Conservation (phyloP, 35 echinoderm and acorn worm genomes). For the Chiridota heheva region DNA sequence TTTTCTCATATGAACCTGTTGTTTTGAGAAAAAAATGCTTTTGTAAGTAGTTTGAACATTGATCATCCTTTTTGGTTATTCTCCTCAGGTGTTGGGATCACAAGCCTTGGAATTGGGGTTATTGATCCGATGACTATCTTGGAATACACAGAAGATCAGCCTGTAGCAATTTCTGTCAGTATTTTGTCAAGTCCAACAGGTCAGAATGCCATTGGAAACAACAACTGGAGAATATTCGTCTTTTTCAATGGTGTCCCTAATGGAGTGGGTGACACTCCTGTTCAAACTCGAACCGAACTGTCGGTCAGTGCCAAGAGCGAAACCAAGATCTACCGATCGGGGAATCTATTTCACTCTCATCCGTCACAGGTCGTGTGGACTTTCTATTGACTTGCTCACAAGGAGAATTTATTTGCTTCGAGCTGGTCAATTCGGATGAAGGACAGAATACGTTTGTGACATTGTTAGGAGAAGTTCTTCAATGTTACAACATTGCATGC, state of each 20-base stretch:
- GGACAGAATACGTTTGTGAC: not conserved
- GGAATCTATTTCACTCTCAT: not conserved
- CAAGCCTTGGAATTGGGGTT: not conserved
- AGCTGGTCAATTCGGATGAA: constrained; percentile 17
- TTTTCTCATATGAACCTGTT: too few species aligned
- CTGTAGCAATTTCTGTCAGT: not conserved
- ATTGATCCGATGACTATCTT: not conserved
- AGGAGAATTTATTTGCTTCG: constrained; percentile 40
- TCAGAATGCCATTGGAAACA: not conserved
- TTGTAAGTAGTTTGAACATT: too few species aligned
- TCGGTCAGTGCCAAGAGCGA: not conserved
- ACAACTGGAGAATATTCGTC: constrained; percentile 25
- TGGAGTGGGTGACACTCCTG: constrained; percentile 3
- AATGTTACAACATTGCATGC: constrained; percentile 15
- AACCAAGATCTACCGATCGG: not conserved
- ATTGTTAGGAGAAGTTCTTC: constrained; percentile 14
- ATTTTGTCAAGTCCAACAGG: not conserved
- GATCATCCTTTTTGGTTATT: too few species aligned
- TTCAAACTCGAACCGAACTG: constrained; percentile 2
- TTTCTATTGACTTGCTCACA: constrained; percentile 6
- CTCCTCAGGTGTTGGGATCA: not conserved
- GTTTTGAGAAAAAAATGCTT: too few species aligned
- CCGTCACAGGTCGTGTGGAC: not conserved
- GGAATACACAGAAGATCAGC: not conserved
- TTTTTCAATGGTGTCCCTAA: constrained; percentile 19